These are phyloP conservation scores for Aratinga solstitialis DNA, from an alignment of 2,797 vertebrate species.

Conservation along the genomic window DNA sequence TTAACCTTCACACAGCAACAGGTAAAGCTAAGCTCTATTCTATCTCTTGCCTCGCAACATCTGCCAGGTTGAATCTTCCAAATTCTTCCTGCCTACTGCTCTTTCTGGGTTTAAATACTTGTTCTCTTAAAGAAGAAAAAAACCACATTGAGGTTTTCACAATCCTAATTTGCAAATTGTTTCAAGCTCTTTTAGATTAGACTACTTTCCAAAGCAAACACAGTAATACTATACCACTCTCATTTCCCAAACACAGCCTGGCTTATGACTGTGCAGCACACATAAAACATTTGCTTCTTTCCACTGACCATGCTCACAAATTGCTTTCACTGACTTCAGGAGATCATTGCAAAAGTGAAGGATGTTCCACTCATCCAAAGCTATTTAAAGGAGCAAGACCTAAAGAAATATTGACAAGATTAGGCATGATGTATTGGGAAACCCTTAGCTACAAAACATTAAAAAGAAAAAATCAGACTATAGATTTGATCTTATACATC, in stretches of 20 bases:
- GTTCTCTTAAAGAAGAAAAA: neutral
- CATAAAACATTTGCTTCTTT: neutral
- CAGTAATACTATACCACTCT: neutral
- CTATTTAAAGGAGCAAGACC: neutral
- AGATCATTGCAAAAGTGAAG: neutral
- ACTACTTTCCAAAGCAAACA: slow-evolving; percentile 7
- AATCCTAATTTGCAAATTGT: neutral
- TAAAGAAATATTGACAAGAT: neutral
- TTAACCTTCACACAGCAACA: neutral
- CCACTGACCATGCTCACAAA: neutral
- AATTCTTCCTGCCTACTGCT: neutral
- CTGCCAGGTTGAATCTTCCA: neutral
- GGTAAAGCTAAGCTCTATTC: neutral
- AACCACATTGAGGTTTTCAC: neutral
- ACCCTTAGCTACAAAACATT: neutral
- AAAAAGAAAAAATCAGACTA: neutral
- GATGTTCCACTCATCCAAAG: neutral
- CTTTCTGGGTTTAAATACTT: neutral
- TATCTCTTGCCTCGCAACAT: neutral
- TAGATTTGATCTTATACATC: neutral
- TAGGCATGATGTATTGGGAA: neutral
- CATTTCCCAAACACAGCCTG: neutral
- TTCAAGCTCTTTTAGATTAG: neutral
- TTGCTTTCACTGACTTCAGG: neutral
- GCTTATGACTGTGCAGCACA: neutral